Base-by-base conservation (phyloP, 2,797 vertebrate species). In the Pangasius mekongensis region DNA sequence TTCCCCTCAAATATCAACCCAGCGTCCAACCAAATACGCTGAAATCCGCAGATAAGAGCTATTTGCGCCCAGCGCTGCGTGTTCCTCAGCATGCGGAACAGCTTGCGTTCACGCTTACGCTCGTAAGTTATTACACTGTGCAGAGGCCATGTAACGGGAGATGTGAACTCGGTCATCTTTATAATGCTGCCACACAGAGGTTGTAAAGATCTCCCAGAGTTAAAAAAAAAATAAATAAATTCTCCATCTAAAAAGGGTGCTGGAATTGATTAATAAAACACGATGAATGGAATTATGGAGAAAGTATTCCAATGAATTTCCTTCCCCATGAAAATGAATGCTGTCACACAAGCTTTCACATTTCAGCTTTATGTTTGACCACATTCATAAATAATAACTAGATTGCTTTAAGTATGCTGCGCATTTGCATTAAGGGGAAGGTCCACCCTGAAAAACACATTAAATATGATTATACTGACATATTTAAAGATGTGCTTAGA, bases 241-340 rank as follows among this genome's bases (percentile, higher is more conserved):
- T 10, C 36, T 39, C 6, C 36, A 49, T 60, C 30, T 74, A 5
- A 81, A 85, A 85, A 85, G 22, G 84, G 84, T 64, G 78, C 30
- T n/a, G 84, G 36, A 86, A 83, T 66, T 36, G 77, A 81, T 80
- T 66, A 89, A 89, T 84, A 82, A 89, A 89, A 74, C 67, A 76
- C 77, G 67, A 85, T 80, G 47, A 33, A 0, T 33, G 33, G 33
- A 33, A 33, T 33, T 33, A 33, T 33, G 33, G 78, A 58, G 77
- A 47, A 78, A 60, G 69, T 1, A n/a, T 33, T 39, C 43, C 52
- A 20, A 20, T 33, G 56, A 58, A 20, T 86, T 86, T 54, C 49
- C 14, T 47, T 74, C 67, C 27, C 47, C 24, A 24, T 47, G 54
- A 54, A 66, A 80, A 64, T 22, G 22, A 78, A 82, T 64, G 67